phyloP scores from a whole-genome alignment of 2,797 vertebrate species.

The Rallus crepitans region DNA sequence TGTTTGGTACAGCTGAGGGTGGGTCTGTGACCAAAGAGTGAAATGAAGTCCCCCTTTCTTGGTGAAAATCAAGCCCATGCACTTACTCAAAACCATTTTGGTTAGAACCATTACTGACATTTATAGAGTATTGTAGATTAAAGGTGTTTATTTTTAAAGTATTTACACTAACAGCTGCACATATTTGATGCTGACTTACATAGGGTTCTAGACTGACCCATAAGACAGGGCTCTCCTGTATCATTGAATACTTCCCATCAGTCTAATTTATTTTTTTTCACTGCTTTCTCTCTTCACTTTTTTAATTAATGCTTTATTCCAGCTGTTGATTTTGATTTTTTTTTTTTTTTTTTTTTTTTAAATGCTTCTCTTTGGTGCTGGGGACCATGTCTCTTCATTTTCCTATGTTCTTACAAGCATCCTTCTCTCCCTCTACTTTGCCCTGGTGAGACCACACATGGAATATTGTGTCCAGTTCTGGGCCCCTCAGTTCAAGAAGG shows the following conservation, averaged over 20 bases:
- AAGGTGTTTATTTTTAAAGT: not conserved
- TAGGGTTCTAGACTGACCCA: not conserved
- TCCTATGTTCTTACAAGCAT: not conserved
- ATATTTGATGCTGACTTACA: not conserved
- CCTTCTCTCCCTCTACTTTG: no score
- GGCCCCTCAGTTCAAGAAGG: no score
- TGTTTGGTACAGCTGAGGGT: not conserved
- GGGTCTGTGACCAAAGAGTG: not conserved
- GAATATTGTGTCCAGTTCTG: no score
- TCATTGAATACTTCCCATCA: not conserved
- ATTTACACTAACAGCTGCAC: not conserved
- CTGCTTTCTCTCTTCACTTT: not conserved
- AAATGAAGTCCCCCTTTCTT: not conserved
- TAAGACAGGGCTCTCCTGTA: fast-evolving
- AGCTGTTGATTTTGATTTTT: not conserved
- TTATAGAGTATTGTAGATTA: not conserved
- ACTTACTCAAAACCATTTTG: not conserved
- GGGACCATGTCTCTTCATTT: not conserved
- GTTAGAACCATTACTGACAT: not conserved
- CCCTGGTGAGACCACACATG: no score
- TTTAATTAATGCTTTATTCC: not conserved
- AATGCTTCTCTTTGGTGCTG: not conserved
- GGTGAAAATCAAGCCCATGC: not conserved
- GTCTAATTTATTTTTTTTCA: not conserved
- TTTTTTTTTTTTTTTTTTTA: not conserved